Percentiles rank a stretch among this genome's conserved stretches.
Conservation (phyloP, 2,888 invertebrate genomes). For the Hedya salicella region DNA sequence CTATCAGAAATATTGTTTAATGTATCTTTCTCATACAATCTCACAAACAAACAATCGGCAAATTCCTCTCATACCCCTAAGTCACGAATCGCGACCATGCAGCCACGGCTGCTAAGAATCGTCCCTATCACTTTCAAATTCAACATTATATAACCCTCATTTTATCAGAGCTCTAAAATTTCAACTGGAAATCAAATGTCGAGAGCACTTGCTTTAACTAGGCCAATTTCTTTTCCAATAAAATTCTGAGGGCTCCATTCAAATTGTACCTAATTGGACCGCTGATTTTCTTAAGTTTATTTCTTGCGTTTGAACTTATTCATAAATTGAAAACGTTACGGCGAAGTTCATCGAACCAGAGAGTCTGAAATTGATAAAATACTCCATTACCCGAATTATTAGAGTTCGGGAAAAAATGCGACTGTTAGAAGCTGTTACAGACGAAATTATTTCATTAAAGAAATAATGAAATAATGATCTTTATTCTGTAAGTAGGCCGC, state of each 20-base stretch:
- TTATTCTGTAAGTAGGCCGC: too few species aligned
- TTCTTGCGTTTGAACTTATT: constrained; percentile 3
- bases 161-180: neutral
- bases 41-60: too few species aligned
- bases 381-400: neutral
- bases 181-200: constrained; percentile 21
- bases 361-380: neutral
- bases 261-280: constrained; percentile 31
- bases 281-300: constrained; percentile 19
- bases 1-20: too few species aligned
- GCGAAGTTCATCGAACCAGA: neutral
- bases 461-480: too few species aligned
- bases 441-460: too few species aligned
- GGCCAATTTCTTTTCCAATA: constrained; percentile 33
- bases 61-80: too few species aligned
- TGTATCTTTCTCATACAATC: too few species aligned
- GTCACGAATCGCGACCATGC: too few species aligned
- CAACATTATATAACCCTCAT: too few species aligned
- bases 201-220: constrained; percentile 34
- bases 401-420: neutral
- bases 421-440: neutral
- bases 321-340: neutral
- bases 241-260: constrained; percentile 17
- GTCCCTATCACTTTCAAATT: too few species aligned
- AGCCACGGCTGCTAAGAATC: too few species aligned